Base-by-base conservation (phyloP, 1,140 invertebrate species). In the Mercenaria mercenaria region DNA sequence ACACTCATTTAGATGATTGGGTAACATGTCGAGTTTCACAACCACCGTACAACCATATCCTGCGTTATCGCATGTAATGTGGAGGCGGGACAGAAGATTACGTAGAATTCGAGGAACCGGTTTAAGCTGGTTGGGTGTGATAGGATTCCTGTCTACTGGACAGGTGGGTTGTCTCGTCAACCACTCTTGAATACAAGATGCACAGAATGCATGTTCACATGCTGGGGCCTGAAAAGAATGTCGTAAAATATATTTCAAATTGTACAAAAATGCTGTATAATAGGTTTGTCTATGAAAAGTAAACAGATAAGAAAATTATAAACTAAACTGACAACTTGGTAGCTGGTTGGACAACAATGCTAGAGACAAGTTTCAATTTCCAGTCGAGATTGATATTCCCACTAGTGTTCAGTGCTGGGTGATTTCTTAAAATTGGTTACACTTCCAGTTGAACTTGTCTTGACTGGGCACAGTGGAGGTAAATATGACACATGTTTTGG, bases 151-250 rank as follows among this genome's bases (percentile, higher is more conserved):
- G 96, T 99, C 99, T 61, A 99, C 97, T 34, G 99, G 99, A 96
- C 99, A 99, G 32, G 98, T 99, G 23, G 98, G 98, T 94, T 99
- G 98, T 59, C 98, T 97, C 76, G 97, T 98, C 88, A 99, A 97
- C 99, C 99, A 99, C 96, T 99, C 98, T 79, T 98, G 98, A 91
- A 99, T 99, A 95, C 99, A 99, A 26, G 97, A 97, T 93, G 97
- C 97, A 96, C 99, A 99, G 96, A 99, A 99, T 87, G 98, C 98
- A 97, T 99, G 99, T 96, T 99, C 99, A 96, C 99, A 99, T 92
- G 97, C 97, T 56, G 98, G 98, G 87, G 98, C 98, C 98, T 99
- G 96, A 82, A 89, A 90, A 86, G n/a, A 6, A 72, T 43, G 26
- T 29, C 32, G n/a, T 11, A 67, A 87, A 72, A 85, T 82, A 56